Evolutionary conservation across 2,888 invertebrate species (phyloP).

Genomic region (Craniophora ligustri): DNA sequence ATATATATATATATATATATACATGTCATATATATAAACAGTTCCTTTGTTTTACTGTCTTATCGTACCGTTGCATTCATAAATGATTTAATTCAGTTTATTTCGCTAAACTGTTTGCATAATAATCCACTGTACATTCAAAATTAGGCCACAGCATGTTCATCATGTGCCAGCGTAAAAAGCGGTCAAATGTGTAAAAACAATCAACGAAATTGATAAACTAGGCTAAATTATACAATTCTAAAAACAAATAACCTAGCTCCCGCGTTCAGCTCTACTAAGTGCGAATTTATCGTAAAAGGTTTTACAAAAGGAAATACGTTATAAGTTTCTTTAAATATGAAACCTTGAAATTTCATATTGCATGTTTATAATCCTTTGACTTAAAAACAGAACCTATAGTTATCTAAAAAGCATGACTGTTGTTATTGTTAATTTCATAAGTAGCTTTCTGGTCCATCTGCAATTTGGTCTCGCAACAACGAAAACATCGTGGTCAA

Average conservation of each 20-base stretch:
- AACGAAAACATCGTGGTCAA: constrained; percentile 48
- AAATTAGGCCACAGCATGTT: constrained; percentile 47
- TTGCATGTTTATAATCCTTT: no score
- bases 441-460: constrained; percentile 34
- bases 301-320: neutral
- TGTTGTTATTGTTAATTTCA: constrained; percentile 1
- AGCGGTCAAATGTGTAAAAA: constrained; percentile 40
- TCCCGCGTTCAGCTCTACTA: neutral
- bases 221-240: constrained; percentile 22
- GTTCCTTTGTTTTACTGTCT: constrained; percentile 20
- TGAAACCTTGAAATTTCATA: neutral
- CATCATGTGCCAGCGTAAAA: constrained; percentile 40
- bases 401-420: neutral
- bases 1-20: neutral
- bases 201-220: constrained; percentile 31
- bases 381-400: no score
- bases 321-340: neutral
- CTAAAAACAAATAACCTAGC: neutral
- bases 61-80: constrained; percentile 18
- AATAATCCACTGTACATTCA: constrained; percentile 35
- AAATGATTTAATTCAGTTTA: constrained; percentile 30
- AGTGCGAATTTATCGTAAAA: neutral
- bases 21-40: neutral
- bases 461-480: constrained; percentile 43
- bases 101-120: constrained; percentile 38